Percentiles rank a stretch among this genome's conserved stretches.
Conservation (phyloP, 1,140 invertebrate genomes). For the Rhyzopertha dominica region DNA sequence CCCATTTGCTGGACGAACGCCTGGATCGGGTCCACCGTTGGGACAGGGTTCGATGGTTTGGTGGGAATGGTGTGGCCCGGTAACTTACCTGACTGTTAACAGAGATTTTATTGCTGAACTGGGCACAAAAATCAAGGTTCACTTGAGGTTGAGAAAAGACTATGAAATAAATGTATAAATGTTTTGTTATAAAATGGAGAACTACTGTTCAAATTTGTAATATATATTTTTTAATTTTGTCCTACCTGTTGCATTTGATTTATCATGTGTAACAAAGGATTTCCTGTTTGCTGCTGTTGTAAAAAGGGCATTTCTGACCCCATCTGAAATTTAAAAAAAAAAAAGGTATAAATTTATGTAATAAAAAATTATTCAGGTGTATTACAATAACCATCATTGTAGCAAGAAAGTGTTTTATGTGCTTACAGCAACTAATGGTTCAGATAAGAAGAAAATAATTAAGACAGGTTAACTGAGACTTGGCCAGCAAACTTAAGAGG, state of each 20-base stretch:
- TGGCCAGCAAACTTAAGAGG: no score
- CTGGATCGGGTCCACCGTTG: constrained; percentile 50
- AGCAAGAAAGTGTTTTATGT: no score
- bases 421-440: no score
- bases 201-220: constrained; percentile 1
- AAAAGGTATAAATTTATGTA: no score
- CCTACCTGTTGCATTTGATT: constrained; percentile 54
- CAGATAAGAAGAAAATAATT: no score
- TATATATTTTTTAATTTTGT: background rate
- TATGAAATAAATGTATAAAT: constrained; percentile 8
- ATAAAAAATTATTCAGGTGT: no score
- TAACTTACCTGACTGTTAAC: constrained; percentile 47
- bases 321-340: no score
- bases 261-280: constrained; percentile 54
- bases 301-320: constrained; percentile 37
- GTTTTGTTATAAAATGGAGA: background rate
- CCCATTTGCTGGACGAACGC: constrained; percentile 52
- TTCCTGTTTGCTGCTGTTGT: constrained; percentile 41
- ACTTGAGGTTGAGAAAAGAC: no score
- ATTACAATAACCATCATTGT: no score
- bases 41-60: constrained; percentile 40
- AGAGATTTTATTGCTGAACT: no score
- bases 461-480: no score
- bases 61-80: constrained; percentile 40
- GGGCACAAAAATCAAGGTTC: no score